Evolutionary conservation across 2,888 invertebrate genomes (phyloP), one percentile per base, ranked within the genome.

Genomic region (Melinopterus prodromus): DNA sequence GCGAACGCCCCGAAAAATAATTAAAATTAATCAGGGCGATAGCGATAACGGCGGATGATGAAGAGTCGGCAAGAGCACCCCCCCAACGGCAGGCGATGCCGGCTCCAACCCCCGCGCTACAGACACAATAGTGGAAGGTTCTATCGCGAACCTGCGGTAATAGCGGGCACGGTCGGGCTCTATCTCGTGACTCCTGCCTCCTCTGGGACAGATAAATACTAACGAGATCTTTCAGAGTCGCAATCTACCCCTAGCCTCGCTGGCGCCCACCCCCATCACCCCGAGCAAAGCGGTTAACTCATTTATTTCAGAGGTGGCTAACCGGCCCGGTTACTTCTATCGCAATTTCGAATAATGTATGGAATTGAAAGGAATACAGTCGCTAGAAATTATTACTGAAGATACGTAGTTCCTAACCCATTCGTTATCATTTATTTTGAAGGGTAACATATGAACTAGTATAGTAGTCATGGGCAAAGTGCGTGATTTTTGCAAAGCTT

Each of bases 161-260:
- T 84, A 84, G 82, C 83, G 84, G 83, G 84, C 84, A 84, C 83
- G 84, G 82, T 82, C 83, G 81, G 83, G 84, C 85, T 86, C 86
- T 86, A 86, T 86, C 86, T 86, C 82, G 85, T 83, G 83, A 82
- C 84, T 84, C 85, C 81, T 37, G 26, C 26, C 83, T 88, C 88
- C 88, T 86, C 83, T 81, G 88, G 88, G 89, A 88, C 86, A 87
- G 87, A 89, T 89, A 89, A 89, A 89, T 89, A 89, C 89, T 88
- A 89, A 88, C 88, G 88, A 89, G 88, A 88, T 88, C 88, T 88
- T 88, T 88, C 87, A 86, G 87, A 86, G 84, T 86, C 85, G 86
- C 87, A 87, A 87, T 87, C 87, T 87, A 87, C 88, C 88, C 88
- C 74, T 53, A 53, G 53, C 53, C 53, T 53, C 53, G 53, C 53